A percentile compares a stretch with the other conserved stretches of the same genome.
phyloP scores from a whole-genome alignment of 2,888 invertebrate species.

The Drosophila robusta region DNA sequence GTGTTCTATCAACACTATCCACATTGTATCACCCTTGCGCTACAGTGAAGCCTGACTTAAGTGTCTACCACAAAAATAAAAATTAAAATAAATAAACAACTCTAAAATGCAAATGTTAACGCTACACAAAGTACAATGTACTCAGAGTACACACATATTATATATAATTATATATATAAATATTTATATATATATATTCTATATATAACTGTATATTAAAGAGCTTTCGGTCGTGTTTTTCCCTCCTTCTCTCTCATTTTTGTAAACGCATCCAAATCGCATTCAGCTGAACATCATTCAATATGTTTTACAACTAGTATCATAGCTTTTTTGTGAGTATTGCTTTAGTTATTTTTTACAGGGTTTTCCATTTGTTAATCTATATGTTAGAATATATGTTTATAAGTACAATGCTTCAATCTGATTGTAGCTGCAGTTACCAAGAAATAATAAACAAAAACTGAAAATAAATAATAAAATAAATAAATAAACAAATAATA shows the following conservation, averaged over 20 bases:
- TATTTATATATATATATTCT: conserved; percentile 17
- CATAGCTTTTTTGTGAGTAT: conserved; percentile 84
- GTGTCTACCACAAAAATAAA: conserved; percentile 45
- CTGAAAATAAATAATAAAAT: conserved; percentile 5
- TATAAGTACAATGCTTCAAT: conserved; percentile 38
- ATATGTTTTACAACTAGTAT: conserved; percentile 78
- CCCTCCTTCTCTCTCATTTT: conserved; percentile 63
- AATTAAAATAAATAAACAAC: conserved; percentile 19
- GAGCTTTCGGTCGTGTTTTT: conserved; percentile 11
- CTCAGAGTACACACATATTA: conserved; percentile 23
- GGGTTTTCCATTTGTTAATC: conserved; percentile 55
- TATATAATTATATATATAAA: not conserved
- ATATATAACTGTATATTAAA: conserved; percentile 24
- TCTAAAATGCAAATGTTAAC: conserved; percentile 59
- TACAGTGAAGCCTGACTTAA: conserved; percentile 77
- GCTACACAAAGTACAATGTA: conserved; percentile 50
- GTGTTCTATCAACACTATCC: conserved; percentile 49
- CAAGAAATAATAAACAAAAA: not conserved
- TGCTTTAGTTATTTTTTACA: conserved; percentile 80
- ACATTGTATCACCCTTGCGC: conserved; percentile 76
- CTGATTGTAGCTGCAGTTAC: conserved; percentile 58
- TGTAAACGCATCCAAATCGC: conserved; percentile 55
- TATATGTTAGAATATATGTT: conserved; percentile 30
- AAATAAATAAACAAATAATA: conserved; percentile 24
- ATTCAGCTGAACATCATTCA: conserved; percentile 31